A percentile compares a stretch with the other conserved stretches of the same genome.
These are phyloP conservation scores for Lathamus discolor DNA, from an alignment of 2,113 vertebrate genomes.

Conservation along the genomic window DNA sequence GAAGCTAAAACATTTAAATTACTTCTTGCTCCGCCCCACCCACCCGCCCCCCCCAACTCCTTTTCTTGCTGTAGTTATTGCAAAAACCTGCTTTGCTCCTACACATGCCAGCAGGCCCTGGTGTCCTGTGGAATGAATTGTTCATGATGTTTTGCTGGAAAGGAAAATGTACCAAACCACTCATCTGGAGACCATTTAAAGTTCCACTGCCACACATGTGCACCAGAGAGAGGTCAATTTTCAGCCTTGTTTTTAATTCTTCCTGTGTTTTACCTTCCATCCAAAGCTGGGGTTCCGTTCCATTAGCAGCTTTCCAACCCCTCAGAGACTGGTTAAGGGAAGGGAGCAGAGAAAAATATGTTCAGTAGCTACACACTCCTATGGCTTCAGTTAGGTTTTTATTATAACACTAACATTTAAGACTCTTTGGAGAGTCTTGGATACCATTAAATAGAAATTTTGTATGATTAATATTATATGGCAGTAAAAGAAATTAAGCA, in stretches of 20 bases:
- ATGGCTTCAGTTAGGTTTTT: background rate
- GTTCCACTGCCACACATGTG: background rate
- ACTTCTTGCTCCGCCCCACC: rapidly evolving
- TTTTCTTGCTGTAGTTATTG: background rate
- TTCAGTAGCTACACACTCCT: background rate
- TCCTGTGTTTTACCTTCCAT: background rate
- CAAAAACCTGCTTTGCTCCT: background rate
- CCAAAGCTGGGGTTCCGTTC: background rate
- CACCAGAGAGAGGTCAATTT: background rate
- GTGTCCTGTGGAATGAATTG: background rate
- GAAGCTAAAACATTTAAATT: background rate
- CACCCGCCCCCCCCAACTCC: rapidly evolving
- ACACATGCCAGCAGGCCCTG: background rate
- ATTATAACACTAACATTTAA: background rate
- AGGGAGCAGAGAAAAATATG: background rate
- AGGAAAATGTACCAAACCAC: background rate
- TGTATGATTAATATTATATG: background rate
- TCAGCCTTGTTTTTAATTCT: background rate
- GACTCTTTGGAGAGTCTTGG: background rate
- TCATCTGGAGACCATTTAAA: background rate
- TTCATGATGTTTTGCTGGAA: background rate
- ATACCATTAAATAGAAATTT: background rate
- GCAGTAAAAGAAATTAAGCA: background rate
- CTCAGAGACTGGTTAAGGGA: background rate
- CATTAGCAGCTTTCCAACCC: background rate